Evolutionary conservation across 2,113 vertebrate species (phyloP).

Genomic region (Podocnemis expansa): DNA sequence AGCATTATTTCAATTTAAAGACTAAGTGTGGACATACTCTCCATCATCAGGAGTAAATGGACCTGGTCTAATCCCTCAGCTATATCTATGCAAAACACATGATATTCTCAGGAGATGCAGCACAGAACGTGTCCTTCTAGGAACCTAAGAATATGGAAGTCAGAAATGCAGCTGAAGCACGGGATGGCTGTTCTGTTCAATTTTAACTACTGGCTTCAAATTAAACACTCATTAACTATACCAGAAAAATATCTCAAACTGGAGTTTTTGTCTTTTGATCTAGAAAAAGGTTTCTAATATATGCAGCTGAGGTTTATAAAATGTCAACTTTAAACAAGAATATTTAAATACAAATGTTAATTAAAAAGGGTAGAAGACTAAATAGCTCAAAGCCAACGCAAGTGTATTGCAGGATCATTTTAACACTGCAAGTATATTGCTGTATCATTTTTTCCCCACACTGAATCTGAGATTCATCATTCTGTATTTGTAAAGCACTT

Average conservation of each 20-base stretch:
- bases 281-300: not conserved
- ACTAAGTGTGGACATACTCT: too few species aligned
- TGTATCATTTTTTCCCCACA: not conserved
- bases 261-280: accelerated
- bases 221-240: not conserved
- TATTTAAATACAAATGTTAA: not conserved
- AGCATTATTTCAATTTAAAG: too few species aligned
- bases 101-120: not conserved
- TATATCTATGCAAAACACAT: accelerated
- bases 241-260: not conserved
- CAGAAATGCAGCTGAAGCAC: not conserved
- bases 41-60: not conserved
- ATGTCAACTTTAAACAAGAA: not conserved
- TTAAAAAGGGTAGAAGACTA: not conserved
- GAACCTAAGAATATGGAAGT: not conserved
- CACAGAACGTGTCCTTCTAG: too few species aligned
- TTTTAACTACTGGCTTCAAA: not conserved
- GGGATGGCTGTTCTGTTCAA: not conserved
- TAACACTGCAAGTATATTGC: not conserved
- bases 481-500: too few species aligned
- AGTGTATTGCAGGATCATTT: too few species aligned
- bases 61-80: not conserved
- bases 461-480: too few species aligned
- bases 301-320: not conserved
- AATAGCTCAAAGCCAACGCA: not conserved